These are phyloP conservation scores for Eupelmus urozonus DNA, from an alignment of 2,888 invertebrate genomes.

Conservation along the genomic window DNA sequence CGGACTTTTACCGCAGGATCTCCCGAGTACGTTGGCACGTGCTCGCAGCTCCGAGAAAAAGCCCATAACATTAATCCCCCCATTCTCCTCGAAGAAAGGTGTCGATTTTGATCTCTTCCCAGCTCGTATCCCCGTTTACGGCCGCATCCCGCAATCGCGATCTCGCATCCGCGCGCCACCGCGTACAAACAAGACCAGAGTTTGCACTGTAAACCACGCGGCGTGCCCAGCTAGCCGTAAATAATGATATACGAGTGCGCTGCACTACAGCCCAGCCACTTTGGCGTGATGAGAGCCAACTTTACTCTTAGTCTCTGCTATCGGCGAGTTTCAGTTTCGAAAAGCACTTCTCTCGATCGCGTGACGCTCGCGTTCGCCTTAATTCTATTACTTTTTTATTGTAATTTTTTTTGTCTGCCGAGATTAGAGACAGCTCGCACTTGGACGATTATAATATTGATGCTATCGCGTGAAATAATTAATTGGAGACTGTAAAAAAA, in stretches of 20 bases:
- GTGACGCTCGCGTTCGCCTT: conserved; percentile 32
- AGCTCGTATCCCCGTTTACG: neutral
- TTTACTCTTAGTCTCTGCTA: neutral
- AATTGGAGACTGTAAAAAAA: neutral
- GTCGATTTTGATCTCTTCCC: conserved; percentile 46
- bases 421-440: neutral
- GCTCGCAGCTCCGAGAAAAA: conserved; percentile 21
- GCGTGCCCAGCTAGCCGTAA: conserved; percentile 28
- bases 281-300: conserved; percentile 50
- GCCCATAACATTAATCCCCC: conserved; percentile 8
- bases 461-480: conserved; percentile 10
- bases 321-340: neutral
- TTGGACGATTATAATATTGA: neutral
- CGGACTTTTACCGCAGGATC: neutral
- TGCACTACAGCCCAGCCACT: neutral
- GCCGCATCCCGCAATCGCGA: no score
- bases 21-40: neutral
- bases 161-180: no score
- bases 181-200: neutral
- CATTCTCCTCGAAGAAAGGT: conserved; percentile 12
- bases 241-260: conserved; percentile 40
- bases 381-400: conserved; percentile 22
- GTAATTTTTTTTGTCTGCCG: conserved; percentile 12
- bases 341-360: conserved; percentile 25
- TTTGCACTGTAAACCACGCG: neutral